These are phyloP conservation scores for Archilochus colubris DNA, from an alignment of 2,113 vertebrate species.

Conservation along the genomic window DNA sequence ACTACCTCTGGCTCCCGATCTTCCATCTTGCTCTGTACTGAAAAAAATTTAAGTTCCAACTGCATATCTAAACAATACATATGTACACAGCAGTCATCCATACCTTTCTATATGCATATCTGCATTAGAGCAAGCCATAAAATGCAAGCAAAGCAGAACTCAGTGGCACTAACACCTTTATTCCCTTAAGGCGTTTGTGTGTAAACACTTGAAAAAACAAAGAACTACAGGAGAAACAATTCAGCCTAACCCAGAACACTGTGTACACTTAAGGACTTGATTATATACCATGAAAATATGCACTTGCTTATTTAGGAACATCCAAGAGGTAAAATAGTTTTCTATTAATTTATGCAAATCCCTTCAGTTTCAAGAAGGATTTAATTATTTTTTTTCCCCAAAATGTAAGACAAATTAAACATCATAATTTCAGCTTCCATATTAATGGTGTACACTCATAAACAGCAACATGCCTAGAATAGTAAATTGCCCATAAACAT, in stretches of 20 bases:
- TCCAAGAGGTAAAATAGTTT: not conserved
- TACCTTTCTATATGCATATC: not conserved
- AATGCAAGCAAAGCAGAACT: not conserved
- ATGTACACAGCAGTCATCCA: fast-evolving
- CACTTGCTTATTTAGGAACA: not conserved
- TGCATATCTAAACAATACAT: not conserved
- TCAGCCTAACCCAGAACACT: not conserved
- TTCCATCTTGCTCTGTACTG: not conserved
- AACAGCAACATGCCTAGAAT: not conserved
- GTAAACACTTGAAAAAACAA: not conserved
- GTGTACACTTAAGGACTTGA: not conserved
- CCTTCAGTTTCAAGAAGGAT: not conserved
- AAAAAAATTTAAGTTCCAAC: not conserved
- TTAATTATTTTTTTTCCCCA: not conserved
- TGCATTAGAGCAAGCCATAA: not conserved
- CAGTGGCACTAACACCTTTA: not conserved
- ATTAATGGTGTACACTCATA: not conserved
- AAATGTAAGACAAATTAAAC: not conserved
- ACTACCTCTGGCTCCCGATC: not conserved
- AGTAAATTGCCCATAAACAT: not conserved
- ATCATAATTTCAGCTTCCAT: not conserved
- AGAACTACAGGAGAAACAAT: not conserved
- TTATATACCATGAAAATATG: not conserved
- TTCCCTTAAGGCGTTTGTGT: not conserved
- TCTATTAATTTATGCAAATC: not conserved